A percentile compares a stretch with the other conserved stretches of the same genome.
Conservation (phyloP, 2,888 invertebrate genomes). For the Xanthia icteritia region DNA sequence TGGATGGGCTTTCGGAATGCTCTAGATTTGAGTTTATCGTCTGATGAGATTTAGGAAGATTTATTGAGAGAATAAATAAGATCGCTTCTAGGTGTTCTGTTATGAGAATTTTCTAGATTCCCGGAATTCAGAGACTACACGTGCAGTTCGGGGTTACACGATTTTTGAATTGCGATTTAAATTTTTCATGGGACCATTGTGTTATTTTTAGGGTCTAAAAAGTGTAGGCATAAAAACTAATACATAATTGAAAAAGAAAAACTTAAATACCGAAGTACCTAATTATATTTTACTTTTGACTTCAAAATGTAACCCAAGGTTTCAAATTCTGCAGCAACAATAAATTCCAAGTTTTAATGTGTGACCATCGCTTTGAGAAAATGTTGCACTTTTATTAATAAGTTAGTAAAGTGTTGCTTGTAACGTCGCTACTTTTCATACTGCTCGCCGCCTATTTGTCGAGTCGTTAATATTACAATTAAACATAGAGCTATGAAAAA, state of each 20-base stretch:
- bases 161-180: background rate
- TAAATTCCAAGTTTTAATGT: constrained; percentile 7
- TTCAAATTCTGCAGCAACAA: constrained; percentile 9
- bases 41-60: constrained; percentile 63
- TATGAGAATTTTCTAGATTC: constrained; percentile 36
- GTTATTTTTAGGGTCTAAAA: background rate
- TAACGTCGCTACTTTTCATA: constrained; percentile 35
- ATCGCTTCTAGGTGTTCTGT: constrained; percentile 40
- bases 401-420: constrained; percentile 22
- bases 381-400: constrained; percentile 51
- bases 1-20: constrained; percentile 62
- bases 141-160: background rate
- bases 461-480: constrained; percentile 51
- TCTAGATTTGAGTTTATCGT: constrained; percentile 65
- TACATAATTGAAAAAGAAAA: background rate
- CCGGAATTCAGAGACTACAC: background rate
- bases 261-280: too few relatives aligned
- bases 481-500: constrained; percentile 19
- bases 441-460: constrained; percentile 42
- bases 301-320: background rate
- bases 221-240: background rate
- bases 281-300: background rate
- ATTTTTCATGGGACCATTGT: too few relatives aligned
- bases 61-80: constrained; percentile 61
- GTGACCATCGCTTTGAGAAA: constrained; percentile 15